Evolutionary conservation across 1,140 invertebrate genomes (phyloP), one percentile per base, ranked within the genome.

Genomic region (Lethocerus indicus): DNA sequence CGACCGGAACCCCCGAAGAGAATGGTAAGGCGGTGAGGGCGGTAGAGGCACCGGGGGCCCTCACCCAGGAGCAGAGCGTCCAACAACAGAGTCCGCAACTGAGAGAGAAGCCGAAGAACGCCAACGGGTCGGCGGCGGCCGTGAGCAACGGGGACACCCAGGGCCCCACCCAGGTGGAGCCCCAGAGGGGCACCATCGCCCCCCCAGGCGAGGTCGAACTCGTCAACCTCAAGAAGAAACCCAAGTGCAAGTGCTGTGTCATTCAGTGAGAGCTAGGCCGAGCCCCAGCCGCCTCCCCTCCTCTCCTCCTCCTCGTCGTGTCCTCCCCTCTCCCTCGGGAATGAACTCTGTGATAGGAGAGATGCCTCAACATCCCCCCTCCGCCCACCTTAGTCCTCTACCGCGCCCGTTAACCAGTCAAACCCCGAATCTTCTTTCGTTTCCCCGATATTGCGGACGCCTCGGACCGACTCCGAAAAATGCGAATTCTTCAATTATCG

Each of bases 161-260:
- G 61, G 55, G 65, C 64, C 32, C 66, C 67, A 71, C 66, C 42
- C 68, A 74, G 3, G 79, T 87, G 26, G 83, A 87, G 57, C 79
- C 87, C 14, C 76, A 83, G 57, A 74, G 78, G 61, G 73, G 74
- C 18, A 78, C 78, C 26, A 71, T 79, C 21, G 71, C 71, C 53
- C 71, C 75, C n/a, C 76, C 79, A 0, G 52, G 73, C 52, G 81
- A 84, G 63, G 79, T 84, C 21, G 84, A 88, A 63, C 83, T 85
- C 62, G 81, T 89, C 51, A 79, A 80, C 58, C 73, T 88, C 57
- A 87, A 88, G 70, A 89, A 89, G 72, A 88, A 89, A 67, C 81
- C 79, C 64, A 87, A 85, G 69, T 87, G 85, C 73, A 81, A 83
- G 64, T 88, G 85, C 71, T 90, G 86, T 69, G 80, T 85, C 53